Percentiles rank a stretch among this genome's conserved stretches.
Conservation (phyloP, 2,888 invertebrate species). For the Tetheella fluctuosa region DNA sequence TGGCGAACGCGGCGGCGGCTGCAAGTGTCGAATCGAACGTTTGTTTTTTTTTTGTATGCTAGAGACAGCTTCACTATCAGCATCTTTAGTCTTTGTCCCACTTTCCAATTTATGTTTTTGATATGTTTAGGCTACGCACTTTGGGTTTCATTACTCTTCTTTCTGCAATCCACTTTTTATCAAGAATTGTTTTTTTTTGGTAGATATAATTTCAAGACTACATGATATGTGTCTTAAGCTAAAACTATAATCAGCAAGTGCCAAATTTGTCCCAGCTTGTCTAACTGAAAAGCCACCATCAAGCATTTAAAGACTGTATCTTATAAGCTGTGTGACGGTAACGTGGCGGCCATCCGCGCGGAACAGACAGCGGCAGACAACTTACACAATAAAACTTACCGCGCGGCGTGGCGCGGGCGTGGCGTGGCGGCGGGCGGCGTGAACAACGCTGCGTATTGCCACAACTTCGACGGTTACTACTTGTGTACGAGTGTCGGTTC, state of each 20-base stretch:
- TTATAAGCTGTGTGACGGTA: slow-evolving; percentile 10
- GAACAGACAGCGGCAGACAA: slow-evolving; percentile 40
- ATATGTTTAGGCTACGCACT: too few species aligned
- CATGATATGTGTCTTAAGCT: too few species aligned
- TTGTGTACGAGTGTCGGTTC: background rate
- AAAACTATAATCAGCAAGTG: too few species aligned
- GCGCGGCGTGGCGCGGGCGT: slow-evolving; percentile 13
- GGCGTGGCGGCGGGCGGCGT: background rate
- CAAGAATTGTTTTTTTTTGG: too few species aligned
- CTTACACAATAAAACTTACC: slow-evolving; percentile 30
- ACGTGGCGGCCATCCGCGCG: slow-evolving; percentile 26
- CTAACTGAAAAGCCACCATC: too few species aligned
- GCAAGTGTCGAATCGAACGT: background rate
- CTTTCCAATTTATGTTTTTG: too few species aligned
- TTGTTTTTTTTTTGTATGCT: background rate
- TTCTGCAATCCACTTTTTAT: too few species aligned
- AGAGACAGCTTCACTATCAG: background rate
- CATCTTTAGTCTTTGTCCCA: background rate
- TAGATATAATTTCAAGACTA: too few species aligned
- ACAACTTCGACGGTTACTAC: background rate
- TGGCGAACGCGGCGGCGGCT: slow-evolving; percentile 15
- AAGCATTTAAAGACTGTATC: background rate
- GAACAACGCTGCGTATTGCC: slow-evolving; percentile 9
- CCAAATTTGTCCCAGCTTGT: too few species aligned
- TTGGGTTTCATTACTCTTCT: too few species aligned